Base-by-base conservation (phyloP, 2,797 vertebrate genomes). In the Morus bassanus region DNA sequence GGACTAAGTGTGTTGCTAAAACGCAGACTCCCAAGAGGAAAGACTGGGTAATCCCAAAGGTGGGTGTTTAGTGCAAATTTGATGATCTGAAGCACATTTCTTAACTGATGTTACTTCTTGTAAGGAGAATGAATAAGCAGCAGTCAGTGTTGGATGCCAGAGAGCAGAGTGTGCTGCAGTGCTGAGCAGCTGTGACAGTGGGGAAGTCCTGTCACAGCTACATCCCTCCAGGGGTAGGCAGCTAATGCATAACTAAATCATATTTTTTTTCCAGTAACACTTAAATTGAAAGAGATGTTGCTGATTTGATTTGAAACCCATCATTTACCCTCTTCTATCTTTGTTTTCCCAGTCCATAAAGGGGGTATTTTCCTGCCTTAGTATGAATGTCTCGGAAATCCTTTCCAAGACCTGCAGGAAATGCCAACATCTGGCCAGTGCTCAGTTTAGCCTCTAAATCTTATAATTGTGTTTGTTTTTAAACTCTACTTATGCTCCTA, bases 1-100 rank as follows among this genome's bases (percentile, higher is more conserved):
- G 99, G 99, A 99, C 99, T 22, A 99, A 99, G 95, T 99, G 99
- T 31, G 98, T 99, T 91, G 98, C 98, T 96, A 99, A 98, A 98
- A 99, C 98, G 0, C 97, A 98, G 95, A 98, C 88, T 9, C 99
- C 99, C 30, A 83, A 88, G 77, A 98, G 99, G 65, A 99, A 98
- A 77, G 99, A 99, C 76, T 99, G 99, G 99, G 92, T 98, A 39
- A 99, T 96, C 68, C 99, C 99, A 5, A 99, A 99, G 99, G 99
- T 99, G 90, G n/a, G 96, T 79, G 57, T 86, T 93, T 10, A 6
- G 17, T 77, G 37, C 28, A 11, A 9, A 21, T 57, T 35, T 83
- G 24, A 15, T 73, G 12, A 54, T 76, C 24, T 85, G 35, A 78
- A 85, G 70, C n/a, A 41, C 12, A 0, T 48, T 89, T 91, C 50